Conservation (phyloP, 2,888 invertebrate genomes). For the Odontocerum albicorne region DNA sequence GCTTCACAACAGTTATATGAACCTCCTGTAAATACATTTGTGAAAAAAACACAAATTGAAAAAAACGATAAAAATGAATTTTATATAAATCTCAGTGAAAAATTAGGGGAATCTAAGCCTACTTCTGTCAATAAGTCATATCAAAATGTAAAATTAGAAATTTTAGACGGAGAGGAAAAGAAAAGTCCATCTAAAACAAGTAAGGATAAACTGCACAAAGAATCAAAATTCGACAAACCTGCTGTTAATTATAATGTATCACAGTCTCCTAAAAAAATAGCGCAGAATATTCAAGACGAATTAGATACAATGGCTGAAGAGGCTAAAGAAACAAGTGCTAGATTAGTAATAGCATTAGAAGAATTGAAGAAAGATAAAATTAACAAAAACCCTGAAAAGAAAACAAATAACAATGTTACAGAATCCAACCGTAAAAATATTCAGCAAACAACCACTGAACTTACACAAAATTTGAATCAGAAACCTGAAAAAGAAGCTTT, state of each 20-base stretch:
- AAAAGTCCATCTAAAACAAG: background rate
- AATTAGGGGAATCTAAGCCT: too few relatives aligned
- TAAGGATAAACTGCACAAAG: background rate
- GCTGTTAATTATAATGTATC: background rate
- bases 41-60: too few relatives aligned
- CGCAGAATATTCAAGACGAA: slow-evolving; percentile 63
- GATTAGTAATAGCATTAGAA: slow-evolving; percentile 66
- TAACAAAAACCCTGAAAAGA: slow-evolving; percentile 34
- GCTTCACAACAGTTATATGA: slow-evolving; percentile 14
- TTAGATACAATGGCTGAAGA: slow-evolving; percentile 73
- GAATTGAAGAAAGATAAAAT: slow-evolving; percentile 50
- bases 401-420: slow-evolving; percentile 42
- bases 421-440: slow-evolving; percentile 35
- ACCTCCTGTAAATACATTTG: too few relatives aligned
- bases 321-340: slow-evolving; percentile 73
- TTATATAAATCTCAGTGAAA: too few relatives aligned
- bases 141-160: background rate
- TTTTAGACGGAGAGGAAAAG: background rate
- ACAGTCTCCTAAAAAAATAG: slow-evolving; percentile 41
- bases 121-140: too few relatives aligned
- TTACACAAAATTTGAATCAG: background rate
- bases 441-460: background rate
- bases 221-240: background rate
- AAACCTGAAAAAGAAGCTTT: background rate
- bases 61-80: too few relatives aligned